A percentile compares a stretch with the other conserved stretches of the same genome.
Evolutionary conservation across 2,797 vertebrate genomes (phyloP).

Genomic region (Mormyrops attenuatus): DNA sequence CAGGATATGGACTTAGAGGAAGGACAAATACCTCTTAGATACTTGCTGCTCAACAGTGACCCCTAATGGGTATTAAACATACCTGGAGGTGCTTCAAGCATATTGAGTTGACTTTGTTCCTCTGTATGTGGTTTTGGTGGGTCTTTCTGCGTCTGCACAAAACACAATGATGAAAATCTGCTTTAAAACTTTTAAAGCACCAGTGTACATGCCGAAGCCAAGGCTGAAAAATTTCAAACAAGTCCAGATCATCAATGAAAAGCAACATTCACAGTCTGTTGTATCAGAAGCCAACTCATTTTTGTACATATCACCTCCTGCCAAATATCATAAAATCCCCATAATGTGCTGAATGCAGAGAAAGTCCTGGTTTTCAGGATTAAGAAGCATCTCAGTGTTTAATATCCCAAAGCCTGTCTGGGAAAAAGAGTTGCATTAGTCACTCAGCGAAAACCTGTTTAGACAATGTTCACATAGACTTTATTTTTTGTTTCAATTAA

Average conservation of each 20-base stretch:
- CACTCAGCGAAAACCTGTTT: neutral
- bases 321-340: neutral
- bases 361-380: neutral
- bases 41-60: neutral
- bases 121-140: neutral
- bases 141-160: neutral
- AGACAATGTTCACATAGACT: neutral
- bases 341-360: neutral
- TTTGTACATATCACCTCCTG: neutral
- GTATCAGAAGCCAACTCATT: neutral
- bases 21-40: neutral
- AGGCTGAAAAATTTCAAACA: neutral
- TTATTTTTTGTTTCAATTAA: neutral
- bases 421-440: neutral
- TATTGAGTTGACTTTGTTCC: neutral
- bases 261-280: no score
- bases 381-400: neutral
- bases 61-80: neutral
- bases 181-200: neutral
- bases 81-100: neutral
- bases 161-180: neutral
- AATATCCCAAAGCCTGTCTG: neutral
- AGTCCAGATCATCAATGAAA: neutral
- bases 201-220: neutral
- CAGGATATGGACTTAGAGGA: neutral